Percentiles rank a stretch among this genome's conserved stretches.
Conservation (phyloP, 2,797 vertebrate genomes). For the Hyperoplus lanceolatus region DNA sequence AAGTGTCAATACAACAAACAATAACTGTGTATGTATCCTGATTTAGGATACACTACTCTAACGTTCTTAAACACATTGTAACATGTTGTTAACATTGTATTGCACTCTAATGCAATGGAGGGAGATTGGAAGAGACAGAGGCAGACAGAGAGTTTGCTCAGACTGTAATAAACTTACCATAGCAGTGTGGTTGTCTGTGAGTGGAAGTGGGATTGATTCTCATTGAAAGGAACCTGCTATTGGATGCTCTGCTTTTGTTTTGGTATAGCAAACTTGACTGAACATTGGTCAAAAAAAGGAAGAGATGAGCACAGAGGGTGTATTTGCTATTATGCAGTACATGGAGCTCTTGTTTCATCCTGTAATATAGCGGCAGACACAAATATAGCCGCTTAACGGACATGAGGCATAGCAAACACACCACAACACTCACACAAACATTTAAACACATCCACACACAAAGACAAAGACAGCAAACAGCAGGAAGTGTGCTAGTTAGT, state of each 20-base stretch:
- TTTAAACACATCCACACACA: conserved; percentile 27
- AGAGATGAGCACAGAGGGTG: background rate
- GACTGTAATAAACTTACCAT: conserved; percentile 12
- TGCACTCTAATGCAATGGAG: background rate
- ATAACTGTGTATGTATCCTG: background rate
- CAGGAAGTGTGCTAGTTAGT: conserved; percentile 79
- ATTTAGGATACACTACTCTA: background rate
- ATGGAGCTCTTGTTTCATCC: conserved; percentile 18
- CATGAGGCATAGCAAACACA: conserved; percentile 6
- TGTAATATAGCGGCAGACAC: conserved; percentile 4
- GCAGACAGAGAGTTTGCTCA: background rate
- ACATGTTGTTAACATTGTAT: background rate
- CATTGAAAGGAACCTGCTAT: conserved; percentile 24
- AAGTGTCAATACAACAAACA: conserved; percentile 9
- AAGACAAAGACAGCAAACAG: conserved; percentile 32
- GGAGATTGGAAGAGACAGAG: background rate
- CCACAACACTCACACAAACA: conserved; percentile 19
- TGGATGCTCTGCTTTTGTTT: background rate
- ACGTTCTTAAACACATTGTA: background rate
- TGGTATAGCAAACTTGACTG: background rate
- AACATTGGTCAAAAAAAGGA: conserved; percentile 21
- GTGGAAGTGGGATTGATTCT: conserved; percentile 52
- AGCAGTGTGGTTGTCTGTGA: background rate
- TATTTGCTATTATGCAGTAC: conserved; percentile 6
- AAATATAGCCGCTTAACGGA: conserved; percentile 11